Percentiles rank a stretch among this genome's conserved stretches.
Conservation (phyloP, 2,888 invertebrate genomes). For the Sinohyriopsis cumingii region DNA sequence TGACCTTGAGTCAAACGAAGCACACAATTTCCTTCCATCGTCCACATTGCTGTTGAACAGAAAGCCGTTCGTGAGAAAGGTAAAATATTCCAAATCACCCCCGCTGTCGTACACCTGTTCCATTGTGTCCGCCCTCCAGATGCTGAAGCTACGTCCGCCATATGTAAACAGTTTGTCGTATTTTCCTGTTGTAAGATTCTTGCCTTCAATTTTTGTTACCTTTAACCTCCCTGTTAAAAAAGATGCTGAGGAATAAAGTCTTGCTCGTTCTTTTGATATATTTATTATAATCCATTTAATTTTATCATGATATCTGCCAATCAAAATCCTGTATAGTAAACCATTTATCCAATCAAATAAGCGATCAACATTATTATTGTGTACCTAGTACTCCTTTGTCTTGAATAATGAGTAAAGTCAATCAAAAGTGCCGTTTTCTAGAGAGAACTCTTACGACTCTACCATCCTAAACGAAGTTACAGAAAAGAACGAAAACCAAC, state of each 20-base stretch:
- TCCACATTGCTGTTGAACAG: conserved; percentile 43
- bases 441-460: too few species aligned
- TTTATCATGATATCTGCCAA: too few species aligned
- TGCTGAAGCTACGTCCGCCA: conserved; percentile 49
- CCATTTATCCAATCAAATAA: too few species aligned
- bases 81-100: conserved; percentile 24
- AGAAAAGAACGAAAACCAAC: too few species aligned
- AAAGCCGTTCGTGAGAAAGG: conserved; percentile 17
- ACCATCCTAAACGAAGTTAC: too few species aligned
- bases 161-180: conserved; percentile 41
- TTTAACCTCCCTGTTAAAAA: conserved; percentile 40
- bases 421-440: too few species aligned
- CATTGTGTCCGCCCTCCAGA: conserved; percentile 37
- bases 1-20: conserved; percentile 36
- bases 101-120: conserved; percentile 46
- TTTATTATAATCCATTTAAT: too few species aligned
- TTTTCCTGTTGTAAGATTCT: conserved; percentile 22
- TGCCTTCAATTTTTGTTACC: conserved; percentile 37
- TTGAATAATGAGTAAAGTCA: too few species aligned
- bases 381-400: too few species aligned
- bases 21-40: background rate
- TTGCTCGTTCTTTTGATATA: too few species aligned
- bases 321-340: too few species aligned
- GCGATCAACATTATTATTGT: too few species aligned
- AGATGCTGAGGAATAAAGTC: background rate